Percentiles rank a stretch among this genome's conserved stretches.
Conservation (phyloP, 2,888 invertebrate species). For the Hypercompe scribonia region DNA sequence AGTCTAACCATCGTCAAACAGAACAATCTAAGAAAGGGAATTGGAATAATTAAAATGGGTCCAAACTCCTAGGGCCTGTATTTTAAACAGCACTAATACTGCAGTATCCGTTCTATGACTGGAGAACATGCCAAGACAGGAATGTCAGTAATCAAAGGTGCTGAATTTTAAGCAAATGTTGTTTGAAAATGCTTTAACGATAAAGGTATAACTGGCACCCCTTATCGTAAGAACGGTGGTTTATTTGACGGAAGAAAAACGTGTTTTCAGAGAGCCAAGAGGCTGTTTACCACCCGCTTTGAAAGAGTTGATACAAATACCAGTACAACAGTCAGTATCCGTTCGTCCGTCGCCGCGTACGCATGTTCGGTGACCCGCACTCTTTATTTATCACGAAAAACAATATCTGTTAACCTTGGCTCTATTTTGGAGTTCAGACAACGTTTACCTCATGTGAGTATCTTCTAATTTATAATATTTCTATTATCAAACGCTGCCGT, state of each 20-base stretch:
- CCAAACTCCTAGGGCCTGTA: not conserved
- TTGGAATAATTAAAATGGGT: too few relatives aligned
- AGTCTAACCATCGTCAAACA: too few relatives aligned
- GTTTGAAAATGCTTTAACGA: not conserved
- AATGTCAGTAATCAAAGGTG: not conserved
- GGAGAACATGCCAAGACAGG: not conserved
- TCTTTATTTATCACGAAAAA: slow-evolving; percentile 38
- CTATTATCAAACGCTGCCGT: slow-evolving; percentile 6
- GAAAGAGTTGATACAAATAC: not conserved
- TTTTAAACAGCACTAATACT: not conserved
- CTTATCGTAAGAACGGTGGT: not conserved
- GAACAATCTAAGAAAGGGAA: too few relatives aligned
- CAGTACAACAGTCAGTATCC: slow-evolving; percentile 12
- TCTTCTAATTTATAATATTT: slow-evolving; percentile 32
- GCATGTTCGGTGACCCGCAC: slow-evolving; percentile 22
- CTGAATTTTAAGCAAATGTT: not conserved
- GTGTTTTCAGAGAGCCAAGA: not conserved
- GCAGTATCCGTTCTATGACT: not conserved
- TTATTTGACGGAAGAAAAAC: not conserved
- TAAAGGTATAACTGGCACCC: not conserved
- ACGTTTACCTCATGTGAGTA: slow-evolving; percentile 67
- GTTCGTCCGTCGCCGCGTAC: slow-evolving; percentile 29
- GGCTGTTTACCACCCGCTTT: not conserved
- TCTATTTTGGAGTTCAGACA: slow-evolving; percentile 66
- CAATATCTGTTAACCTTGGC: slow-evolving; percentile 67